Evolutionary conservation across 2,113 vertebrate species (phyloP), one percentile per base, ranked within the genome.

Genomic region (Ascaphus truei): DNA sequence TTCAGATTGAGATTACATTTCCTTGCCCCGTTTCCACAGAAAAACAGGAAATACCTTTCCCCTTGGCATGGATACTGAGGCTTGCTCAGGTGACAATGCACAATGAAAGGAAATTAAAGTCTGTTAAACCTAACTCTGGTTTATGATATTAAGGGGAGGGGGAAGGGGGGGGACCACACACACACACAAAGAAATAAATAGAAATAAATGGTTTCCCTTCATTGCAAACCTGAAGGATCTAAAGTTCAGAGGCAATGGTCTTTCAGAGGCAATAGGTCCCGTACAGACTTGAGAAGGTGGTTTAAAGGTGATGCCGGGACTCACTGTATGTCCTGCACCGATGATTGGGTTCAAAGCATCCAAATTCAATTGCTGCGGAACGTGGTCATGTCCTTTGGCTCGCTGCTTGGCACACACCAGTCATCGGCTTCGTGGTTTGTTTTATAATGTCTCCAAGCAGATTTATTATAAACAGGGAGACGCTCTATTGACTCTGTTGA

Each of bases 381-480:
- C 0, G 95, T 98, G 0, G 94, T 95, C 95, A 99, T 93, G 85
- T 96, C 95, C 71, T 96, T 98, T 2, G 97, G 96, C 72, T 98
- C 96, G 50, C 93, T 95, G 86, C 96, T 99, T 16, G 96, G 97
- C 33, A 97, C 84, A 0, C 96, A 98, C 96, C 96, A 99, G 59
- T 99, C 96, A 5, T 98, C 96, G 0, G 95, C 94, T 82, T 95
- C 96, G 0, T 97, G 95, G 64, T 92, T 95, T 25, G 84, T 88
- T 76, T 93, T 96, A 79, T 99, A 99, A 77, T 98, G 95, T 80
- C 94, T 98, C 96, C 95, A 98, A 12, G 86, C 94, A 1, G 96
- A 94, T 85, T 93, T 94, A 87, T 98, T 99, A 83, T 98, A 99
- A 3, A 98, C 95, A 0, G 97, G 96, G 8, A 99, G 93, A 73